Base-by-base conservation (phyloP, 1,140 invertebrate species). In the Drosophila truncata region DNA sequence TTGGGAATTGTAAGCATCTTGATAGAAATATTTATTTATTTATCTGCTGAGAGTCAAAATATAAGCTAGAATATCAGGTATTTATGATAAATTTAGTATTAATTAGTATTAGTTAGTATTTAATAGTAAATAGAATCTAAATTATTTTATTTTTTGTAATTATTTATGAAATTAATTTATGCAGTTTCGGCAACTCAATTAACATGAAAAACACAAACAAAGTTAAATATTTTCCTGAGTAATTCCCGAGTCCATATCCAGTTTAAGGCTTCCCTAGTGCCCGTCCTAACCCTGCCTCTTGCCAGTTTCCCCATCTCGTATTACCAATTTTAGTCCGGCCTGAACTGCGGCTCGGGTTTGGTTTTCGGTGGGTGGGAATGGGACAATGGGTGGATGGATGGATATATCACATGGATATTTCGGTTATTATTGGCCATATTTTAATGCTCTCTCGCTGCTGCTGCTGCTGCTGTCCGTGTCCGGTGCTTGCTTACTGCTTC, bases 361-460 rank as follows among this genome's bases (percentile, higher is more conserved):
- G 10, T 18, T 33, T 46, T n/a, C n/a, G 20, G 55, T 23, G 44
- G 44, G 27, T 11, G 11, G 23, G 31, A 44, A 16, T 16, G 37
- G n/a, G n/a, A n/a, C n/a, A n/a, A 0, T 42, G 41, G 18, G 9
- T 11, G 41, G 41, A 0, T 42, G 47, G 47, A 29, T 35, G 71
- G 69, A 72, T 72, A 71, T 72, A 72, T 72, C 70, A 67, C 74
- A 76, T 79, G 69, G 82, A 82, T 76, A 86, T 82, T 87, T 87
- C 64, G 75, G 52, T 86, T 86, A 86, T 87, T 86, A 86, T 86
- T 87, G 84, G 84, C 84, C 84, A 84, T 87, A 87, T 87, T 87
- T 87, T 87, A 87, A 88, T 88, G 77, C 75, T 67, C 73, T 59
- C 41, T 59, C 41, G 47, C 63, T 64, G 63, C 47, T 54, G 47